Percentiles rank a stretch among this genome's conserved stretches.
These are phyloP conservation scores for Apodemia mormo DNA, from an alignment of 2,888 invertebrate genomes.

Conservation along the genomic window DNA sequence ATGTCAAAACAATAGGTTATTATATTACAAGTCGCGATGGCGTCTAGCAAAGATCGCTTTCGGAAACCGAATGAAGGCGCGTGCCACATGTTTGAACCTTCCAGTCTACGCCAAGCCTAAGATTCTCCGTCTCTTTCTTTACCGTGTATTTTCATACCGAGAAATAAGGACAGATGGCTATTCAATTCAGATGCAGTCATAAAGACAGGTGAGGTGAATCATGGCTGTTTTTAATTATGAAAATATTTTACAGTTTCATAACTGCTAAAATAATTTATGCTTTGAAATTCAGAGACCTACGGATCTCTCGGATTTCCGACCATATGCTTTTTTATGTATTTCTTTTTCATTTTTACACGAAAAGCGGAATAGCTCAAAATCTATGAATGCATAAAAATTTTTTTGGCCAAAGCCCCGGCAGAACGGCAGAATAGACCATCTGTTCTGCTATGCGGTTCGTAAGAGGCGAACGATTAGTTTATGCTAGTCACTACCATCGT, in stretches of 20 bases:
- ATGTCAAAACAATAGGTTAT: conserved; percentile 54
- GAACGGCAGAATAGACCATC: too few relatives aligned
- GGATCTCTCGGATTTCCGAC: neutral
- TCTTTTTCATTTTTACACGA: neutral
- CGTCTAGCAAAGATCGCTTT: conserved; percentile 62
- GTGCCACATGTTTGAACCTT: conserved; percentile 70
- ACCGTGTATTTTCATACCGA: conserved; percentile 41
- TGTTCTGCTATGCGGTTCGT: too few relatives aligned
- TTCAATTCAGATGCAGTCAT: conserved; percentile 48
- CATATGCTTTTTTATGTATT: too few relatives aligned
- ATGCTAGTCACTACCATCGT: too few relatives aligned
- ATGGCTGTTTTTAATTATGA: conserved; percentile 19
- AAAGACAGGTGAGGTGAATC: conserved; percentile 61
- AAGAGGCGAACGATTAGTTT: too few relatives aligned
- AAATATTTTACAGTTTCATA: conserved; percentile 18
- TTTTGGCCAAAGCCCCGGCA: too few relatives aligned
- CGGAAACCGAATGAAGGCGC: conserved; percentile 77
- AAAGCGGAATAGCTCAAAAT: neutral
- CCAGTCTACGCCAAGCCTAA: conserved; percentile 37
- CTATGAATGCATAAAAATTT: too few relatives aligned
- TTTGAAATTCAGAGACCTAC: conserved; percentile 12
- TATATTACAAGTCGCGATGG: conserved; percentile 33
- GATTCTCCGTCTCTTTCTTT: conserved; percentile 67
- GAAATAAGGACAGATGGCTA: conserved; percentile 64
- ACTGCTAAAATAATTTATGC: conserved; percentile 16